Evolutionary conservation across 2,888 invertebrate species (phyloP).

Genomic region (Diploptera punctata): DNA sequence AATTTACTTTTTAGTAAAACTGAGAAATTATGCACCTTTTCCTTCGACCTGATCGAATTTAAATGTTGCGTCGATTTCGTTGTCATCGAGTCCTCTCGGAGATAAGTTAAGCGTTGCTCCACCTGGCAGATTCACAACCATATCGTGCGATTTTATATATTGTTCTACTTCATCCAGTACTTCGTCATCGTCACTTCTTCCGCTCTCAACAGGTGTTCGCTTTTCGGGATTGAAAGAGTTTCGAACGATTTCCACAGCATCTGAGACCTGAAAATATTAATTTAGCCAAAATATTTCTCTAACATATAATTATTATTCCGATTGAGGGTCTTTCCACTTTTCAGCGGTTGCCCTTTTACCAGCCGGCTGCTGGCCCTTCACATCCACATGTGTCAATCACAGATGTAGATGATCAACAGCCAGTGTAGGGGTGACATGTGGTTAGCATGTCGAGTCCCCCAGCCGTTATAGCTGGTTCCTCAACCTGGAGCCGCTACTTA

Average conservation of each 20-base stretch:
- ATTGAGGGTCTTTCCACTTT: too few relatives aligned
- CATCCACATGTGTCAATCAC: too few relatives aligned
- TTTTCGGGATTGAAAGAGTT: constrained; percentile 67
- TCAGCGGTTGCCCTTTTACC: too few relatives aligned
- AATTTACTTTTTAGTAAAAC: too few relatives aligned
- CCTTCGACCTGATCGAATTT: constrained; percentile 69
- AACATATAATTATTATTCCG: too few relatives aligned
- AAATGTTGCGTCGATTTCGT: constrained; percentile 76
- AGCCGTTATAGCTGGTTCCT: too few relatives aligned
- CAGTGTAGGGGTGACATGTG: too few relatives aligned
- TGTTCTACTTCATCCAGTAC: constrained; percentile 74
- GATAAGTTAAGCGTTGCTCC: constrained; percentile 79
- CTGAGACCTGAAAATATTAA: constrained; percentile 64
- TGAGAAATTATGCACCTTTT: too few relatives aligned
- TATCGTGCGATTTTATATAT: constrained; percentile 79
- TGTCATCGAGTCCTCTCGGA: constrained; percentile 77
- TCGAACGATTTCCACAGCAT: constrained; percentile 75
- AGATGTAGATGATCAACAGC: too few relatives aligned
- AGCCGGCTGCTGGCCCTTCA: too few relatives aligned
- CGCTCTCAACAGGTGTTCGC: constrained; percentile 49
- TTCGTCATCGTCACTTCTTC: constrained; percentile 61
- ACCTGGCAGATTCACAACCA: constrained; percentile 74
- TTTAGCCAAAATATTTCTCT: neutral
- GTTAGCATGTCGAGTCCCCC: too few relatives aligned
- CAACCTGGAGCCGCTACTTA: too few relatives aligned